Conservation (phyloP, 2,888 invertebrate genomes). For the Neoitamus cyanurus region DNA sequence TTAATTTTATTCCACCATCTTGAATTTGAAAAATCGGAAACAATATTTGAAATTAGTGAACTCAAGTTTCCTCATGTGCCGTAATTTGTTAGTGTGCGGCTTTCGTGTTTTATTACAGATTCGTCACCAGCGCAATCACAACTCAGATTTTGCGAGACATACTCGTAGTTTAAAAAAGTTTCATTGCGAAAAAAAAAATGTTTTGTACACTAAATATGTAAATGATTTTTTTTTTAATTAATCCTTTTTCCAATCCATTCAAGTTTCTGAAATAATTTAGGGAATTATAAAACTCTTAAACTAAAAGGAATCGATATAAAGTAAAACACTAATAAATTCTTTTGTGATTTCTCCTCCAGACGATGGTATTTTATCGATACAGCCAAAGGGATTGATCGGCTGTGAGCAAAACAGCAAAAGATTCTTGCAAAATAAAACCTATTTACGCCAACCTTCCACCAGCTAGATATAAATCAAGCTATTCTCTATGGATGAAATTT, state of each 20-base stretch:
- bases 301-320: not conserved
- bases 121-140: too few species aligned
- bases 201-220: too few species aligned
- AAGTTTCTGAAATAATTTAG: not conserved
- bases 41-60: too few species aligned
- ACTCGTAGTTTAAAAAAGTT: too few species aligned
- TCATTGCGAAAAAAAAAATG: too few species aligned
- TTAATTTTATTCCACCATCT: too few species aligned
- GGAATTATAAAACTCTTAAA: not conserved
- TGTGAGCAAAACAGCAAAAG: constrained; percentile 14
- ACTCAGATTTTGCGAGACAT: too few species aligned
- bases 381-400: not conserved
- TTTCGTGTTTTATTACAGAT: too few species aligned
- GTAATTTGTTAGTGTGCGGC: too few species aligned
- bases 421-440: constrained; percentile 51
- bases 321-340: constrained; percentile 17
- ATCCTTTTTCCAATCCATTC: not conserved
- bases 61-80: too few species aligned
- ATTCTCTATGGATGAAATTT: constrained; percentile 48
- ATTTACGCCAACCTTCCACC: constrained; percentile 48
- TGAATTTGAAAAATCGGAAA: too few species aligned
- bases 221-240: too few species aligned
- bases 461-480: constrained; percentile 48
- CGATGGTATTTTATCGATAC: not conserved
- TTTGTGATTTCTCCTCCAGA: not conserved